A percentile compares a stretch with the other conserved stretches of the same genome.
Evolutionary conservation across 2,888 invertebrate species (phyloP).

Genomic region (Muscina levida): DNA sequence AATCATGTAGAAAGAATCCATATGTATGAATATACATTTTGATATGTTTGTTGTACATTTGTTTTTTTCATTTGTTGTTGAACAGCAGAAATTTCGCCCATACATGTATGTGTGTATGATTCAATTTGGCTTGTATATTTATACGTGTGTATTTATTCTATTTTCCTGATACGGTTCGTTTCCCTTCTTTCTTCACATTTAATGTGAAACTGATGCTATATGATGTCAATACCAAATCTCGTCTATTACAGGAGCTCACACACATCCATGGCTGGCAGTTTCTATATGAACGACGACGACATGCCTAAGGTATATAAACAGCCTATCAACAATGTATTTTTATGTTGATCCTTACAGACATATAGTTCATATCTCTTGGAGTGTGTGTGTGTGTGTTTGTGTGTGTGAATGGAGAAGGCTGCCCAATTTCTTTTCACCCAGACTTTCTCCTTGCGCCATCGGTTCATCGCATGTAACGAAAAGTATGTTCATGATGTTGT

Average conservation of each 20-base stretch:
- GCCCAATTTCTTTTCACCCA: slow-evolving; percentile 6
- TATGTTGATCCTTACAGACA: slow-evolving; percentile 19
- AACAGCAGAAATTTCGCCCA: too few species aligned
- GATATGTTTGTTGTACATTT: too few species aligned
- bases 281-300: neutral
- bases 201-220: slow-evolving; percentile 48
- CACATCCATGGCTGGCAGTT: neutral
- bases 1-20: too few species aligned
- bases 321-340: slow-evolving; percentile 47
- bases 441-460: neutral
- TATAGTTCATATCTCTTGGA: neutral
- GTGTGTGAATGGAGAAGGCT: slow-evolving; percentile 23
- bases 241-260: slow-evolving; percentile 13
- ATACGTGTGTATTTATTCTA: slow-evolving; percentile 30
- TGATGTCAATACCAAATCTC: slow-evolving; percentile 51
- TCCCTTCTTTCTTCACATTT: slow-evolving; percentile 47
- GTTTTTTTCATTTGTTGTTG: too few species aligned
- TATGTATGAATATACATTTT: too few species aligned
- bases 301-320: slow-evolving; percentile 42
- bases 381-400: neutral
- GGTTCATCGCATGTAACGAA: slow-evolving; percentile 3
- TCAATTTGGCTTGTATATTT: slow-evolving; percentile 54
- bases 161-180: slow-evolving; percentile 56
- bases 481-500: slow-evolving; percentile 44
- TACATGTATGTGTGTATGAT: slow-evolving; percentile 14